Evolutionary conservation across 2,888 invertebrate species (phyloP).

Genomic region (Ctena decussata): DNA sequence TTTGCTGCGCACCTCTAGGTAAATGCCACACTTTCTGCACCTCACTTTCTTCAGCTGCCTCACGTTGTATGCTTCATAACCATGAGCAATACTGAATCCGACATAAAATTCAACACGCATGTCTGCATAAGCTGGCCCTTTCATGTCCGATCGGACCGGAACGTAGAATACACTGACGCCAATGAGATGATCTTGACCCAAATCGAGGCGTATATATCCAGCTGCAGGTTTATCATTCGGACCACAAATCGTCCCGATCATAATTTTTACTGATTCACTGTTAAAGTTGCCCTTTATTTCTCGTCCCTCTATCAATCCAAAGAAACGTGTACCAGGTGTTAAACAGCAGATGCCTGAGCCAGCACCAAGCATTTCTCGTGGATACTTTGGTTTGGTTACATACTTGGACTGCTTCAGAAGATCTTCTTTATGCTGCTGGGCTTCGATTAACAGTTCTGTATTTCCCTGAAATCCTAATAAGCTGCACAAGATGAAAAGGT

Average conservation of each 20-base stretch:
- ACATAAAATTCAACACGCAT: constrained; percentile 54
- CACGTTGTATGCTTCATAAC: constrained; percentile 61
- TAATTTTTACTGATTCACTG: background rate
- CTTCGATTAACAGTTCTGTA: constrained; percentile 63
- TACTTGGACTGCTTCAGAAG: constrained; percentile 53
- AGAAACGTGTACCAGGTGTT: constrained; percentile 51
- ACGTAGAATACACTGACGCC: constrained; percentile 51
- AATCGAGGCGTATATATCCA: constrained; percentile 54
- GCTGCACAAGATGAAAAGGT: constrained; percentile 66
- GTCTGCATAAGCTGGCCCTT: constrained; percentile 35
- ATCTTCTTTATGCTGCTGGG: constrained; percentile 46
- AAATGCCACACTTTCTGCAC: constrained; percentile 11
- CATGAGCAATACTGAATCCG: constrained; percentile 56
- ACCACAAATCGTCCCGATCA: constrained; percentile 23
- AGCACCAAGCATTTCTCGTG: constrained; percentile 70
- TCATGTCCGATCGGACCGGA: constrained; percentile 41
- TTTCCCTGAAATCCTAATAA: constrained; percentile 69
- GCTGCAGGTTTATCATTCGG: constrained; percentile 35
- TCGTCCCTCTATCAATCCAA: constrained; percentile 37
- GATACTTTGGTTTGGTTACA: constrained; percentile 59
- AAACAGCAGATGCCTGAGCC: constrained; percentile 10
- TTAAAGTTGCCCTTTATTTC: constrained; percentile 7
- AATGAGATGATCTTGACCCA: constrained; percentile 32
- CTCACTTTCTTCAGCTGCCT: constrained; percentile 10
- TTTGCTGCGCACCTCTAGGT: background rate